These are phyloP conservation scores for Drosophila neonasuta DNA, from an alignment of 2,888 invertebrate species.

Conservation along the genomic window DNA sequence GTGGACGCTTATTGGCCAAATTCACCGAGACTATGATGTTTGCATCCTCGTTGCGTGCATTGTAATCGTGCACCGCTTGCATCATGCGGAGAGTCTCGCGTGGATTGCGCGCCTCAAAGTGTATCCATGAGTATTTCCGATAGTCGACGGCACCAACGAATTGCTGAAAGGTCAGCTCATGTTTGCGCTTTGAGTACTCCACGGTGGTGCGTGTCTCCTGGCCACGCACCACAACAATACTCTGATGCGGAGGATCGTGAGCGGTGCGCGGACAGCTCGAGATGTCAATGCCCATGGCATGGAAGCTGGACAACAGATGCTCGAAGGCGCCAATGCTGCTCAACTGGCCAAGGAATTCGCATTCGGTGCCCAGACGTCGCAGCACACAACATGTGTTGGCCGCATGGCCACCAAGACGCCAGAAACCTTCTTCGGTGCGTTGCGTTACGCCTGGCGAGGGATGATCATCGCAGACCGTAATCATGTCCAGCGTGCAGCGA, in stretches of 20 bases:
- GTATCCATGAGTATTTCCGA: conserved; percentile 85
- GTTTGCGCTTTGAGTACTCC: conserved; percentile 84
- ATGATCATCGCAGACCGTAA: conserved; percentile 84
- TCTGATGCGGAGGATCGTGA: conserved; percentile 84
- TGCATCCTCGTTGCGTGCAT: conserved; percentile 65
- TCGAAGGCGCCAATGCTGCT: conserved; percentile 82
- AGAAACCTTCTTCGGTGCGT: conserved; percentile 84
- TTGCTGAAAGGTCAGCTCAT: conserved; percentile 80
- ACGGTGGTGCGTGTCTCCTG: conserved; percentile 85
- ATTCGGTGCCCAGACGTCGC: conserved; percentile 83
- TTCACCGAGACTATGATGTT: conserved; percentile 84
- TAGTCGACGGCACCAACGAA: conserved; percentile 83
- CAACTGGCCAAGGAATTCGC: conserved; percentile 85
- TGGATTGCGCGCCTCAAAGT: conserved; percentile 86
- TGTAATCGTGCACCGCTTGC: conserved; percentile 82
- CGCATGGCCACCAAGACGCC: conserved; percentile 88
- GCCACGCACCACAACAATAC: conserved; percentile 84
- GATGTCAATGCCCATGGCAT: conserved; percentile 83
- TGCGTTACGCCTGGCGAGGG: conserved; percentile 85
- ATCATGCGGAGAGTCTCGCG: conserved; percentile 84
- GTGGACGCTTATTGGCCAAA: conserved; percentile 83
- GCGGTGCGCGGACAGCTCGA: conserved; percentile 83
- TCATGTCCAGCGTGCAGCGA: conserved; percentile 85
- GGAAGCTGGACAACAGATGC: conserved; percentile 84
- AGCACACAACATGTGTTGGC: conserved; percentile 86